Evolutionary conservation across 2,797 vertebrate species (phyloP).

Genomic region (Gymnoscopelus braueri): DNA sequence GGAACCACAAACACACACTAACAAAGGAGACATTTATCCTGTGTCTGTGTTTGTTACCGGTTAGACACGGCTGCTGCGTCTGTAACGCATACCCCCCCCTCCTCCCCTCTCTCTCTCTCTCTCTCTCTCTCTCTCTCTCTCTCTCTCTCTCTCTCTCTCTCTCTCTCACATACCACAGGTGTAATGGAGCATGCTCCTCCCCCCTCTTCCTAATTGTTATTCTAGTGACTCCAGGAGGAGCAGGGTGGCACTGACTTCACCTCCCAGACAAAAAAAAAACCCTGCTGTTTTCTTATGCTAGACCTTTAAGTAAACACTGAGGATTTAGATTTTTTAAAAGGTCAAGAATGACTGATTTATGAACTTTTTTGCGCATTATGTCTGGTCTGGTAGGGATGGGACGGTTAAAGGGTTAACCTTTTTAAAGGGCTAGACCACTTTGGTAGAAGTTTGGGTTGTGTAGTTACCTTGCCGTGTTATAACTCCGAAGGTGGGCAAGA

Average conservation of each 20-base stretch:
- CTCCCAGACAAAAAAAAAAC: conserved; percentile 7
- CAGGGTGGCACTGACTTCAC: conserved; percentile 19
- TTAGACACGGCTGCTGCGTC: conserved; percentile 43
- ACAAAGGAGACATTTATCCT: conserved; percentile 68
- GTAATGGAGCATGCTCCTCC: conserved; percentile 48
- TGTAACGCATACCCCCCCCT: background rate
- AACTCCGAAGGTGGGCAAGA: too few species aligned
- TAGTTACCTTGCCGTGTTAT: too few species aligned
- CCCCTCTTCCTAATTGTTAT: conserved; percentile 56
- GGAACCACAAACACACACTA: conserved; percentile 59
- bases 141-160: background rate
- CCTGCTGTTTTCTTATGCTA: conserved; percentile 28
- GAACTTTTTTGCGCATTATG: too few species aligned
- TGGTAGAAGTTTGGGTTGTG: too few species aligned
- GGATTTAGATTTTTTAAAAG: too few species aligned
- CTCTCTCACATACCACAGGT: conserved; percentile 53
- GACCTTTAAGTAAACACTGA: too few species aligned
- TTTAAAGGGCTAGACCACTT: too few species aligned
- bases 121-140: background rate
- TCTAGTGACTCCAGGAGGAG: conserved; percentile 56
- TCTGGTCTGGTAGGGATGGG: too few species aligned
- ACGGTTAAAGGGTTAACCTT: too few species aligned
- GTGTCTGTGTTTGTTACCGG: conserved; percentile 63
- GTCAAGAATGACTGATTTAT: too few species aligned
- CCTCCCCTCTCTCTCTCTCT: background rate